Evolutionary conservation across 2,888 invertebrate species (phyloP).

Genomic region (Drosophila formosana): DNA sequence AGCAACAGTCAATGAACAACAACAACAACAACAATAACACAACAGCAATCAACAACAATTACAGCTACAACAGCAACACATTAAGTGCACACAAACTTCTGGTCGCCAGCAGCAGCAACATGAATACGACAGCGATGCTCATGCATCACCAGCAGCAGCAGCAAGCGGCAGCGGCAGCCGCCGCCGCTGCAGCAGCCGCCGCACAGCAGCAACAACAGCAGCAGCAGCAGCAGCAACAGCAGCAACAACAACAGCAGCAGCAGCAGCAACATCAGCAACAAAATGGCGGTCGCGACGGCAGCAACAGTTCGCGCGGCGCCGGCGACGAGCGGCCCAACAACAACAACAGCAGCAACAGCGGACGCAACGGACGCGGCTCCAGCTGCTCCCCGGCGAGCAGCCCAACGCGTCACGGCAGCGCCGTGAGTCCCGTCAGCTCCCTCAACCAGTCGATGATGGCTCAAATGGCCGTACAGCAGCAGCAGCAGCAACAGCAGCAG

Average conservation of each 20-base stretch:
- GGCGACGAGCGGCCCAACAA: constrained; percentile 72
- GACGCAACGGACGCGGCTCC: constrained; percentile 80
- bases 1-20: constrained; percentile 56
- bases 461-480: constrained; percentile 84
- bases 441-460: constrained; percentile 85
- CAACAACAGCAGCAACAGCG: background rate
- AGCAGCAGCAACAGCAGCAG: constrained; percentile 85
- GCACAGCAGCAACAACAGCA: constrained; percentile 71
- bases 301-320: constrained; percentile 78
- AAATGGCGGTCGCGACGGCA: constrained; percentile 80
- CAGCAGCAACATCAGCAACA: constrained; percentile 81
- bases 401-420: constrained; percentile 83
- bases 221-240: constrained; percentile 72
- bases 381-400: constrained; percentile 84
- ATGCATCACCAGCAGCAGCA: constrained; percentile 83
- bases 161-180: constrained; percentile 70
- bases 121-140: constrained; percentile 82
- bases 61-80: constrained; percentile 50
- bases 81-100: constrained; percentile 48
- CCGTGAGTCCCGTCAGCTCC: constrained; percentile 84
- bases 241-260: constrained; percentile 77
- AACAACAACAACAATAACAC: constrained; percentile 46
- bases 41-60: constrained; percentile 58
- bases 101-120: constrained; percentile 62
- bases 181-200: constrained; percentile 68